Percentiles rank a stretch among this genome's conserved stretches.
phyloP scores from a whole-genome alignment of 2,888 invertebrate genomes.

The Desoria tigrina region DNA sequence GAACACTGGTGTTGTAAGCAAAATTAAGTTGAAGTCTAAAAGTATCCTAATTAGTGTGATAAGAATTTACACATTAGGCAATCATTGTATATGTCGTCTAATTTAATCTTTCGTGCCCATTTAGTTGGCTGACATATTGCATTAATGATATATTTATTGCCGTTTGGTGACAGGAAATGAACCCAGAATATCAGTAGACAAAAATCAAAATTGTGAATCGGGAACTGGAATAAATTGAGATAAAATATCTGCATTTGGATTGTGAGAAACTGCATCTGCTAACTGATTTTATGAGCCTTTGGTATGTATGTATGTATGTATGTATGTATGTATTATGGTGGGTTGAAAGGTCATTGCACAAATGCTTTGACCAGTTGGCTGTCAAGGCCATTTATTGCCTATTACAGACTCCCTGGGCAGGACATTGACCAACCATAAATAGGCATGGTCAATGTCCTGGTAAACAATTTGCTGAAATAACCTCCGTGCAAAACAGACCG shows the following conservation, averaged over 20 bases:
- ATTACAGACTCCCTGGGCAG: too few relatives aligned
- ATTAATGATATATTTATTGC: slow-evolving; percentile 47
- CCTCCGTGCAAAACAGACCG: too few relatives aligned
- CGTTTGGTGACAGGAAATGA: slow-evolving; percentile 38
- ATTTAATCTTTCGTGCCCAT: slow-evolving; percentile 52
- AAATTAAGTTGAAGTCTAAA: slow-evolving; percentile 44
- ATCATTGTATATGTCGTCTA: slow-evolving; percentile 47
- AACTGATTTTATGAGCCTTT: neutral
- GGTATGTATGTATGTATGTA: too few relatives aligned
- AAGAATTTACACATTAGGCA: too few relatives aligned
- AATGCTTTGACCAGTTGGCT: too few relatives aligned
- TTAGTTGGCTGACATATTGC: slow-evolving; percentile 33
- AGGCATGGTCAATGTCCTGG: too few relatives aligned
- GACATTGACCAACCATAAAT: too few relatives aligned
- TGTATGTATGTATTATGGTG: too few relatives aligned
- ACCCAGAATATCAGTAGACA: slow-evolving; percentile 47
- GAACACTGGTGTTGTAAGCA: slow-evolving; percentile 44
- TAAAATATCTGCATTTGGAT: slow-evolving; percentile 11
- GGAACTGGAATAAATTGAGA: slow-evolving; percentile 10
- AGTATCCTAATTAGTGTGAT: slow-evolving; percentile 53
- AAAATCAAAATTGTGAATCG: slow-evolving; percentile 34
- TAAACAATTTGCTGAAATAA: too few relatives aligned
- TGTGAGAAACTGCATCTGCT: neutral
- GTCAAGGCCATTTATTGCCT: too few relatives aligned
- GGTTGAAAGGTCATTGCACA: too few relatives aligned